Percentiles rank a stretch among this genome's conserved stretches.
These are phyloP conservation scores for Lates calcarifer DNA, from an alignment of 2,113 vertebrate genomes.

Conservation along the genomic window DNA sequence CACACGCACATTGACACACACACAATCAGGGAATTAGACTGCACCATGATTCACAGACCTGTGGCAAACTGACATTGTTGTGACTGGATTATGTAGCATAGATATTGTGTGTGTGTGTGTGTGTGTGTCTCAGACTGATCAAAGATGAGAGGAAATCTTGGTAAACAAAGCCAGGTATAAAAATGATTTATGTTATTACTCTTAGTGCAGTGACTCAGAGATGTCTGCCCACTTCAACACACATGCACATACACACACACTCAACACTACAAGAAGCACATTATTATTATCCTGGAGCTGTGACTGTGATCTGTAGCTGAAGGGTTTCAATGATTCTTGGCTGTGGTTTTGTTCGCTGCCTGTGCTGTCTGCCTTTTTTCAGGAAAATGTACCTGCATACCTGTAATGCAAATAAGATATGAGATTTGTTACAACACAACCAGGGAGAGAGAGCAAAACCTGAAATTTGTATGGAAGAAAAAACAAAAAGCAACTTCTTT, in stretches of 20 bases:
- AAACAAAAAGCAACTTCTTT: no score
- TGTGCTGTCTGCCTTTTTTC: not conserved
- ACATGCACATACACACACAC: not conserved
- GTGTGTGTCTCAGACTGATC: not conserved
- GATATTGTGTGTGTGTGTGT: not conserved
- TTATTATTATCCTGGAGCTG: not conserved
- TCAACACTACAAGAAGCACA: not conserved
- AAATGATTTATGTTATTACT: slow-evolving; percentile 1
- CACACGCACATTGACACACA: not conserved
- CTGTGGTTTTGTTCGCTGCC: not conserved
- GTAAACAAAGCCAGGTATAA: not conserved
- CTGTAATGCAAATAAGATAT: slow-evolving; percentile 12
- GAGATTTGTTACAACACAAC: slow-evolving; percentile 11
- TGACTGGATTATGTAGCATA: not conserved
- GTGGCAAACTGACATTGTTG: not conserved
- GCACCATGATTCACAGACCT: not conserved
- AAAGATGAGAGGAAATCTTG: not conserved
- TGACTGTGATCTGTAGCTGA: not conserved
- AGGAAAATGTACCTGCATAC: not conserved
- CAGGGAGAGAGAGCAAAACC: no score
- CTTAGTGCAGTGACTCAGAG: not conserved
- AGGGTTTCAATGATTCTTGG: not conserved
- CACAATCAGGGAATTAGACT: not conserved
- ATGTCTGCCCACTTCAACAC: not conserved
- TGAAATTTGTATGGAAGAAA: no score